These are phyloP conservation scores for Platycnemis pennipes DNA, from an alignment of 2,888 invertebrate genomes.

Conservation along the genomic window DNA sequence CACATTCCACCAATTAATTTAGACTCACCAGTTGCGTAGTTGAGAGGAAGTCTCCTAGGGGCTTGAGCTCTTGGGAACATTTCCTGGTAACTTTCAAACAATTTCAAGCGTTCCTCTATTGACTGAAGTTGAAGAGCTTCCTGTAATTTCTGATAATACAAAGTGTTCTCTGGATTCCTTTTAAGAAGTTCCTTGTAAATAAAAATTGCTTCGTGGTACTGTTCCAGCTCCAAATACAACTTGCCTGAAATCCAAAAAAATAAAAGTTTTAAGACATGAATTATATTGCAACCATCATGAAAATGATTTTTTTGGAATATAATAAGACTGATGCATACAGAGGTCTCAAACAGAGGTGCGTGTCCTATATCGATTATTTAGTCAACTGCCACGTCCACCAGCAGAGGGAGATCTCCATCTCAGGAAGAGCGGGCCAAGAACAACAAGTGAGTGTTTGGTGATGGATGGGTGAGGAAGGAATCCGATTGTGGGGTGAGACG, in stretches of 20 bases:
- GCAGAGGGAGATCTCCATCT: too few relatives aligned
- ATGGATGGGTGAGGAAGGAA: too few relatives aligned
- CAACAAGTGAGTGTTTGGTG: too few relatives aligned
- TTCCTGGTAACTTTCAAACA: conserved; percentile 89
- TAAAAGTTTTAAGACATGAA: not conserved
- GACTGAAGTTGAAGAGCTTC: conserved; percentile 89
- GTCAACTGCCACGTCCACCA: too few relatives aligned
- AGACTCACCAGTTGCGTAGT: conserved; percentile 86
- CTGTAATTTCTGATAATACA: conserved; percentile 94
- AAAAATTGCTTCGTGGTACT: conserved; percentile 86
- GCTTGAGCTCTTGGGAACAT: conserved; percentile 93
- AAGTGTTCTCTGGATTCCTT: conserved; percentile 97
- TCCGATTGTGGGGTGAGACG: too few relatives aligned
- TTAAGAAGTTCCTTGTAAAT: conserved; percentile 92
- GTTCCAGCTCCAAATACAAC: conserved; percentile 81
- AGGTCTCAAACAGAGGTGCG: too few relatives aligned
- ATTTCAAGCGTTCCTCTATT: conserved; percentile 88
- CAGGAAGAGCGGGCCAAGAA: too few relatives aligned
- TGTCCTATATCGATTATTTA: too few relatives aligned
- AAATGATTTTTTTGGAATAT: not conserved
- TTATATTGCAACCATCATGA: not conserved
- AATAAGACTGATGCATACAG: not conserved
- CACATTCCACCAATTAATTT: too few relatives aligned
- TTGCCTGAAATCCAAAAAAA: conserved; percentile 82
- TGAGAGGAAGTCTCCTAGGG: conserved; percentile 93